A percentile compares a stretch with the other conserved stretches of the same genome.
These are phyloP conservation scores for Sesia bembeciformis DNA, from an alignment of 2,888 invertebrate species.

Conservation along the genomic window DNA sequence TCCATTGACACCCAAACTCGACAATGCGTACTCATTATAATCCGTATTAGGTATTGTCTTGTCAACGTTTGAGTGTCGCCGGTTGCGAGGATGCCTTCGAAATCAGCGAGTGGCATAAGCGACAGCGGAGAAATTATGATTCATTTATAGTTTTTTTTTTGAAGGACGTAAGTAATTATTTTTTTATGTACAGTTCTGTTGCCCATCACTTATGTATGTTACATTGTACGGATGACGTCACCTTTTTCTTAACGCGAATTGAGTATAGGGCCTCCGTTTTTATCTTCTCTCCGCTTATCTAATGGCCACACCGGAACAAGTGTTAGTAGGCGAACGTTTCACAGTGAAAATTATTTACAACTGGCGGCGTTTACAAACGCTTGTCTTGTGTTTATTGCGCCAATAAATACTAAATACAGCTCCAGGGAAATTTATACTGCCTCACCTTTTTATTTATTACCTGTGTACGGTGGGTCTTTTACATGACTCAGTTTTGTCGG, in stretches of 20 bases:
- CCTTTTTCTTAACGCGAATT: too few relatives aligned
- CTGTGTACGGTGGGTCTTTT: constrained; percentile 23
- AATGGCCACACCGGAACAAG: constrained; percentile 31
- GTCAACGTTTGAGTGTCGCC: constrained; percentile 52
- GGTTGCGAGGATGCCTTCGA: constrained; percentile 30
- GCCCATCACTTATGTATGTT: too few relatives aligned
- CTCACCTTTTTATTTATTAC: constrained; percentile 65
- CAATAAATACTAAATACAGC: constrained; percentile 70
- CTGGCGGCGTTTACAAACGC: constrained; percentile 64
- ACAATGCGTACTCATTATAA: constrained; percentile 60
- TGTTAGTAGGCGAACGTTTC: constrained; percentile 56
- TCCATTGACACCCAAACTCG: constrained; percentile 26
- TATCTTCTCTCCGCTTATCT: constrained; percentile 13
- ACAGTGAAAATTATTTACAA: constrained; percentile 67
- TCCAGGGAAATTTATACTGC: constrained; percentile 64
- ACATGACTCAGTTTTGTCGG: constrained; percentile 18
- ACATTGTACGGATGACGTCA: too few relatives aligned
- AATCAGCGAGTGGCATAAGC: constrained; percentile 10
- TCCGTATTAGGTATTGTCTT: constrained; percentile 60
- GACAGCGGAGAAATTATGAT: too few relatives aligned
- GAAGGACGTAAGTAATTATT: too few relatives aligned
- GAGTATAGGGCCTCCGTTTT: too few relatives aligned
- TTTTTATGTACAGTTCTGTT: too few relatives aligned
- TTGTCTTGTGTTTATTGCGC: constrained; percentile 55
- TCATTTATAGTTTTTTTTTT: too few relatives aligned